Evolutionary conservation across 2,113 vertebrate species (phyloP).

Genomic region (Danio rerio): GRCz12tu NC_133200.1:17172501-17173000

Average conservation of each 20-base stretch:
- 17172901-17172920: constrained; percentile 40
- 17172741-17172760: too few relatives aligned
- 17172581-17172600: constrained; percentile 52
- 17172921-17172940: background rate
- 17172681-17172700: background rate
- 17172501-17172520: constrained; percentile 34
- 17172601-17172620: constrained; percentile 8
- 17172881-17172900: constrained; percentile 90
- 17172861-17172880: constrained; percentile 93
- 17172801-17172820: constrained; percentile 90
- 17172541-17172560: constrained; percentile 15
- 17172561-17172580: constrained; percentile 44
- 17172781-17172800: constrained; percentile 75
- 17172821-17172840: constrained; percentile 82
- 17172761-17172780: background rate
- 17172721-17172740: too few relatives aligned
- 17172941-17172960: background rate
- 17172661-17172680: background rate
- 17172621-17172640: background rate
- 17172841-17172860: constrained; percentile 88
- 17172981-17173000: too few relatives aligned
- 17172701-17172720: background rate
- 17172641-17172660: background rate
- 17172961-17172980: too few relatives aligned
- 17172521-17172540: constrained; percentile 53